Percentiles rank a stretch among this genome's conserved stretches.
phyloP scores from a whole-genome alignment of 2,888 invertebrate species.

The Drosophila falleni region DNA sequence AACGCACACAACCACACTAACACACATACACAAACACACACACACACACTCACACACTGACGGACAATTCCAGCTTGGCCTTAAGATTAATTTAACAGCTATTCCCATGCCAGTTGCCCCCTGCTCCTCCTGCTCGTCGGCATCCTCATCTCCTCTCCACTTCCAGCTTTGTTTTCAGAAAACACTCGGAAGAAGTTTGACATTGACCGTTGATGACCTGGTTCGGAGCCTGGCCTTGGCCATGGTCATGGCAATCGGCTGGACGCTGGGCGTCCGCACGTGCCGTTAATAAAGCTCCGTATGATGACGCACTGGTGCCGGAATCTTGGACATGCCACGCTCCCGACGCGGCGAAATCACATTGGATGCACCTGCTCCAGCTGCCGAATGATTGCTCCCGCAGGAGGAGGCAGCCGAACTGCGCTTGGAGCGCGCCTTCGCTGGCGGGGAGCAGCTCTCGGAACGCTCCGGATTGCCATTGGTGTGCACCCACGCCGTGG shows the following conservation, averaged over 20 bases:
- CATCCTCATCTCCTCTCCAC: not conserved
- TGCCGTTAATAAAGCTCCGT: conserved; percentile 84
- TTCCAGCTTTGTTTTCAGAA: conserved; percentile 33
- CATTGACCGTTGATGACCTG: conserved; percentile 43
- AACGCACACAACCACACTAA: not conserved
- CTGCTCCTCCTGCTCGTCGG: not conserved
- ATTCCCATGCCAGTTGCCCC: conserved; percentile 15
- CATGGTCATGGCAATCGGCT: conserved; percentile 29
- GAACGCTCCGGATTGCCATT: conserved; percentile 89
- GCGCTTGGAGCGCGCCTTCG: conserved; percentile 83
- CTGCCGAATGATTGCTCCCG: conserved; percentile 83
- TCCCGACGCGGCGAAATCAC: conserved; percentile 83
- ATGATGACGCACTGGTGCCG: conserved; percentile 84
- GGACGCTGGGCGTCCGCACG: conserved; percentile 68
- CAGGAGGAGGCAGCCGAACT: conserved; percentile 85
- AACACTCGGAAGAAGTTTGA: conserved; percentile 56
- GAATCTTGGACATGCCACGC: conserved; percentile 84
- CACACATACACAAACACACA: conserved; percentile 6
- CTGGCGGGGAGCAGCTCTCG: conserved; percentile 86
- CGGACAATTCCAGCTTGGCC: conserved; percentile 67
- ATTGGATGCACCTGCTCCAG: conserved; percentile 67
- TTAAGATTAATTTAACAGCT: conserved; percentile 53
- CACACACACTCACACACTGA: conserved; percentile 38
- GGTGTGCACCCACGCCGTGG: conserved; percentile 90
- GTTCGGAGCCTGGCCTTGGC: conserved; percentile 27